Percentiles rank a stretch among this genome's conserved stretches.
Evolutionary conservation across 1,140 invertebrate genomes (phyloP).

Genomic region (Lepidotrigona ventralis): DNA sequence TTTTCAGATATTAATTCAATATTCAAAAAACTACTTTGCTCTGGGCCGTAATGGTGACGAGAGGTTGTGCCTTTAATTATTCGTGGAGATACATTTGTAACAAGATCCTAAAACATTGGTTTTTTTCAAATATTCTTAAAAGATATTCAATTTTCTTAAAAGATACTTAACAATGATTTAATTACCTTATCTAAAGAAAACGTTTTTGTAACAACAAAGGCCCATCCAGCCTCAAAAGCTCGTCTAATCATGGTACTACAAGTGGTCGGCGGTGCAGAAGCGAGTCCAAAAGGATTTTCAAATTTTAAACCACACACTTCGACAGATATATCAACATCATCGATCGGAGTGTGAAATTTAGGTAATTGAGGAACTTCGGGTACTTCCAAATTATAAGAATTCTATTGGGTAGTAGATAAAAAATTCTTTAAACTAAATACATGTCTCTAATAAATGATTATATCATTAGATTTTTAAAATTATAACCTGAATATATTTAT

Average conservation of each 20-base stretch:
- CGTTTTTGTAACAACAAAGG: slow-evolving; percentile 97
- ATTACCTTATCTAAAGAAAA: slow-evolving; percentile 95
- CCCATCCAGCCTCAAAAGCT: slow-evolving; percentile 98
- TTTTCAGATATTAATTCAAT: slow-evolving; percentile 99
- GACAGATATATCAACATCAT: slow-evolving; percentile 95
- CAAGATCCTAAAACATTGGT: slow-evolving; percentile 86
- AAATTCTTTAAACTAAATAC: not conserved
- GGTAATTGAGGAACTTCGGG: slow-evolving; percentile 88
- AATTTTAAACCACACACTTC: slow-evolving; percentile 96
- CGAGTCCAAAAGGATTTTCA: slow-evolving; percentile 97
- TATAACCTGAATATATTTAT: slow-evolving; percentile 89
- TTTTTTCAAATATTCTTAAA: not conserved
- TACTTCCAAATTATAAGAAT: slow-evolving; percentile 82
- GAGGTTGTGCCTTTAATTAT: slow-evolving; percentile 97
- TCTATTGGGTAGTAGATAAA: slow-evolving; percentile 68
- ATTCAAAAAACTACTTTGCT: slow-evolving; percentile 97
- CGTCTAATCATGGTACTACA: slow-evolving; percentile 96
- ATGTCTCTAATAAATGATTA: not conserved
- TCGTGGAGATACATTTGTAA: slow-evolving; percentile 98
- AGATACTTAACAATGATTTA: not conserved
- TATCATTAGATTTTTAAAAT: not conserved
- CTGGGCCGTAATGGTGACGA: slow-evolving; percentile 94
- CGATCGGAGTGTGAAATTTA: slow-evolving; percentile 95
- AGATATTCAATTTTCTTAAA: not conserved
- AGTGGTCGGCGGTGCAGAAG: slow-evolving; percentile 97